phyloP scores from a whole-genome alignment of 2,113 vertebrate species.

The Brevimyrus niger region DNA sequence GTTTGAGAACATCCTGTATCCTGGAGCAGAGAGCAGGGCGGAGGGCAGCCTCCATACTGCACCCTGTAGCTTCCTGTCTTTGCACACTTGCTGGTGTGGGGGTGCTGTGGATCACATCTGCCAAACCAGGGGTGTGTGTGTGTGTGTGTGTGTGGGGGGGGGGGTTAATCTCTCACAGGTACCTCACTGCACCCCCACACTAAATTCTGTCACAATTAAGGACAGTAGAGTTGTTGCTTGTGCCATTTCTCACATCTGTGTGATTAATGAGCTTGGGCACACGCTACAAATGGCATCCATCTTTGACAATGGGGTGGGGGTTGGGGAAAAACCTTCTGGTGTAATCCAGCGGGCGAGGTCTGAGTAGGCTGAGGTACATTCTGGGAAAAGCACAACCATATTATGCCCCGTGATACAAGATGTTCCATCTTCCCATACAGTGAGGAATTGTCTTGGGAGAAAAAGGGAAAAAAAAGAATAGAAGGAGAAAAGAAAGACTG shows the following conservation, averaged over 20 bases:
- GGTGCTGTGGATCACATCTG: background rate
- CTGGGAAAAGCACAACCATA: background rate
- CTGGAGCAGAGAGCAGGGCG: conserved; percentile 24
- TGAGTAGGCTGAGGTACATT: background rate
- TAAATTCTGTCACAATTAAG: background rate
- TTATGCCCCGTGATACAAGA: background rate
- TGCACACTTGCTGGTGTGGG: background rate
- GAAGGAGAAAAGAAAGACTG: background rate
- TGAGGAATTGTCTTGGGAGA: background rate
- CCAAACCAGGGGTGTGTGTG: too few species aligned
- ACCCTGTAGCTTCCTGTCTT: background rate
- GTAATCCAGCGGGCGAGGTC: background rate
- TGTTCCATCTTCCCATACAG: background rate
- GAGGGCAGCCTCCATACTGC: background rate
- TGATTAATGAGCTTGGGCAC: conserved; percentile 3
- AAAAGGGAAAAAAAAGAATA: background rate
- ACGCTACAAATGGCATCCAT: background rate
- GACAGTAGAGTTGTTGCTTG: background rate
- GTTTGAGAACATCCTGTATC: conserved; percentile 27
- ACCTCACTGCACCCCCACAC: background rate
- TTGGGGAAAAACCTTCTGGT: background rate
- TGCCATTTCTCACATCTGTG: background rate
- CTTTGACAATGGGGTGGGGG: background rate
- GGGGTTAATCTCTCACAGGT: background rate
- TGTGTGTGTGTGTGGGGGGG: too few species aligned